Base-by-base conservation (phyloP, 2,113 vertebrate species). In the Megaleporinus macrocephalus region DNA sequence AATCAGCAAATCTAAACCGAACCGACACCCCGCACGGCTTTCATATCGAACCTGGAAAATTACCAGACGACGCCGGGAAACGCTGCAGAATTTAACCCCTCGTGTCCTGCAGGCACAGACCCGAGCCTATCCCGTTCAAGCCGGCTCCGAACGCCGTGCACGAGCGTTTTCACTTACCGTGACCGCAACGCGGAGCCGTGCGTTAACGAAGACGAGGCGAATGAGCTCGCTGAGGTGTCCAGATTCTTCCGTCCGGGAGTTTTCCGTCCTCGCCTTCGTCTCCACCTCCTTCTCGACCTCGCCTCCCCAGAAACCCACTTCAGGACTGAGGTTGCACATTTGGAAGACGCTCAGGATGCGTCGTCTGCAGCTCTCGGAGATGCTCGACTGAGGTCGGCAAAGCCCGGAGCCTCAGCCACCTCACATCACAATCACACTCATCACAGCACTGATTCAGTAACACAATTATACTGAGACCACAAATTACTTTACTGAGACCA, bases 1-100 rank as follows among this genome's bases (percentile, higher is more conserved):
- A 57, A 5, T 36, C 16, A 26, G 4, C 74, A 47, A 47, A 36
- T 10, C 82, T 63, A 14, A 76, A 66, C 26, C 4, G 80, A 69
- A 29, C 26, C 14, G 22, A 44, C 29, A 73, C 49, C 41, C 49
- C 49, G 4, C 13, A 11, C 1, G 16, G 57, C 41, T 29, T 53
- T 30, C 29, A 47, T n/a, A 68, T 59, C n/a, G 22, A 49, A 9
- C 27, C 59, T 59, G 33, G 75, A 84, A 85, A 83, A 77, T 73
- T 76, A 76, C 59, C 68, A 83, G 55, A 82, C 62, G 71, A 61
- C 16, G 84, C 85, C 87, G 87, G 88, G 91, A 92, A 71, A 83
- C 92, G 78, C 94, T 94, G 94, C 94, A 95, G 90, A 92, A 95
- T 94, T 94, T 94, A 94, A 95, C 94, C 94, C 93, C 84, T 94